phyloP scores from a whole-genome alignment of 2,888 invertebrate genomes.

The Luffia ferchaultella region DNA sequence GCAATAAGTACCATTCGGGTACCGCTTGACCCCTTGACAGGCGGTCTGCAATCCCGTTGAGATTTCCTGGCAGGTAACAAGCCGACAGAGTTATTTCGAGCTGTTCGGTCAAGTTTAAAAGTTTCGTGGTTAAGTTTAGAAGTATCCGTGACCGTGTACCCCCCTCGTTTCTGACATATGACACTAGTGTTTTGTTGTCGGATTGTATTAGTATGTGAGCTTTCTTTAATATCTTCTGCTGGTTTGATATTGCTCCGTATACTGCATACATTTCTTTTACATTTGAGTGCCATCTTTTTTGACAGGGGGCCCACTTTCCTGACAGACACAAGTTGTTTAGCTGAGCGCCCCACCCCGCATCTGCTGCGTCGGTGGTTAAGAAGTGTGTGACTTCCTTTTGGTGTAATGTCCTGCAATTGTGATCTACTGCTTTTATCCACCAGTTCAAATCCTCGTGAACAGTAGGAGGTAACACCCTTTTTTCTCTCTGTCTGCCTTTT shows the following conservation, averaged over 20 bases:
- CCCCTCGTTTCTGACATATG: constrained; percentile 19
- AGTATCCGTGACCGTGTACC: constrained; percentile 14
- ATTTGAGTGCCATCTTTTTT: constrained; percentile 17
- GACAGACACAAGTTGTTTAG: constrained; percentile 11
- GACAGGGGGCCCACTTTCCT: constrained; percentile 11
- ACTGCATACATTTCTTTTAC: constrained; percentile 18
- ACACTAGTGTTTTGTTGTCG: constrained; percentile 13
- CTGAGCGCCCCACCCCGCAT: constrained; percentile 15
- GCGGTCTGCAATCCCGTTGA: constrained; percentile 22
- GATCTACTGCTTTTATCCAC: constrained; percentile 12
- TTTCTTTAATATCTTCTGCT: neutral
- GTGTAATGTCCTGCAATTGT: constrained; percentile 5
- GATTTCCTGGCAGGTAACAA: constrained; percentile 19
- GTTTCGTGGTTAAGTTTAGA: constrained; percentile 8
- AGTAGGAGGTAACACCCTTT: constrained; percentile 6
- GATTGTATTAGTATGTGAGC: constrained; percentile 10
- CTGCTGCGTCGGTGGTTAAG: constrained; percentile 13
- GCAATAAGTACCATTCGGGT: constrained; percentile 16
- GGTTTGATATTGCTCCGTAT: constrained; percentile 4
- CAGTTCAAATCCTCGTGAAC: constrained; percentile 12
- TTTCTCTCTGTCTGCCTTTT: constrained; percentile 6
- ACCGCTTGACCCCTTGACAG: constrained; percentile 13
- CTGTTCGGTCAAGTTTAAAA: constrained; percentile 1
- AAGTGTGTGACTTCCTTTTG: constrained; percentile 11
- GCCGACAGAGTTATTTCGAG: neutral